These are phyloP conservation scores for Lutjanus campechanus DNA, from an alignment of 2,797 vertebrate genomes.

Conservation along the genomic window DNA sequence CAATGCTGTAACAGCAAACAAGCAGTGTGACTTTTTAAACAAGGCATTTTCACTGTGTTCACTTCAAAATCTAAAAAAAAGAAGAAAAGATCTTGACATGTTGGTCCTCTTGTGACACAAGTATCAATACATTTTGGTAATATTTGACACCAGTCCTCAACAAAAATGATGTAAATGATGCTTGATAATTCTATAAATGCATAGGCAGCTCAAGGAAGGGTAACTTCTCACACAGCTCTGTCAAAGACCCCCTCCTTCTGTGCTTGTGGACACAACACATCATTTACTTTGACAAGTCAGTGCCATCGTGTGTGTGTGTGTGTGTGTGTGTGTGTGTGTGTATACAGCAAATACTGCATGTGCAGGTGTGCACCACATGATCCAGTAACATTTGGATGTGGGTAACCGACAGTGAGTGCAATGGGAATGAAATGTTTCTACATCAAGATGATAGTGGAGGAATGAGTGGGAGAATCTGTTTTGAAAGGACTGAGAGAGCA, in stretches of 20 bases:
- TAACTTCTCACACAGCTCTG: slow-evolving; percentile 30
- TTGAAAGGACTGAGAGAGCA: slow-evolving; percentile 20
- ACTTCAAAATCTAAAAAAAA: not conserved
- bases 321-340: slow-evolving; percentile 1
- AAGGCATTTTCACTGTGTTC: not conserved
- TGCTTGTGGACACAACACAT: slow-evolving; percentile 51
- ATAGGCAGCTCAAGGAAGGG: not conserved
- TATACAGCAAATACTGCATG: slow-evolving; percentile 41
- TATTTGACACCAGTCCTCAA: not conserved
- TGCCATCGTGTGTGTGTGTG: slow-evolving; percentile 1
- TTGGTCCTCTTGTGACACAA: not conserved
- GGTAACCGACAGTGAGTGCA: not conserved
- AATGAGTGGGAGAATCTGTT: slow-evolving; percentile 13
- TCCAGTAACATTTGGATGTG: slow-evolving; percentile 11
- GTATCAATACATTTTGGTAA: no score
- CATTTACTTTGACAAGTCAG: slow-evolving; percentile 63
- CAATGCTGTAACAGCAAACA: slow-evolving; percentile 26
- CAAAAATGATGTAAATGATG: not conserved
- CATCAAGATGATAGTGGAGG: not conserved
- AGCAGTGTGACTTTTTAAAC: not conserved
- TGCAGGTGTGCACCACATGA: slow-evolving; percentile 31
- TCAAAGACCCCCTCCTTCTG: slow-evolving; percentile 22
- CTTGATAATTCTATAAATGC: slow-evolving; percentile 16
- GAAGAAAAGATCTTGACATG: not conserved
- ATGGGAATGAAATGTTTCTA: slow-evolving; percentile 14